Evolutionary conservation across 2,888 invertebrate genomes (phyloP), one percentile per base, ranked within the genome.

Genomic region (Phasia obesa): DNA sequence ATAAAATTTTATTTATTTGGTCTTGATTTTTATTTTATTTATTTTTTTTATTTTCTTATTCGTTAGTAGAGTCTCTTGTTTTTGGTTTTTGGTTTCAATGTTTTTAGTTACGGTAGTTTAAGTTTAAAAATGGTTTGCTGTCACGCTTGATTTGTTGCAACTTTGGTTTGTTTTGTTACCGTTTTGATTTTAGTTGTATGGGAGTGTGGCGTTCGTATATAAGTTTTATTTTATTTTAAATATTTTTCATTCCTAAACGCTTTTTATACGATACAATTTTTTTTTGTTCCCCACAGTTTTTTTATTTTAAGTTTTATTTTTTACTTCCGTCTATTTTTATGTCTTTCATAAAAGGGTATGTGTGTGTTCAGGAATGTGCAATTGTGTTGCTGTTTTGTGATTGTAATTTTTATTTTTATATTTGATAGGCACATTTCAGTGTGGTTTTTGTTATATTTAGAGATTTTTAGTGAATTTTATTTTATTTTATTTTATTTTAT

Each of bases 71-170:
- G 65, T 62, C 2, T 77, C 9, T 35, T 11, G 19, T 15, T 27
- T 31, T 59, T 25, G 21, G 35, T 64, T 38, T 44, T 11, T 31
- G 44, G 49, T 75, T 42, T 77, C 55, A 74, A 62, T 80, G 49
- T 55, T 70, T 83, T 75, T 51, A 62, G 83, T 79, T 83, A 83
- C 83, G 79, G 83, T 83, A 76, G 75, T 83, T 83, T 75, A 79
- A 83, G 79, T 79, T 83, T 83, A 83, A 79, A 83, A 83, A 83
- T 83, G 75, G 83, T 83, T 83, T 83, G 65, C 83, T 83, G 79
- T 83, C 83, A 83, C 75, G 83, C 79, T 83, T 83, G 83, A 83
- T 83, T 83, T 83, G 83, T 83, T 79, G 75, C 83, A 75, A 67
- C 51, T 78, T 65, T 75, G 74, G 70, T 78, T 65, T 69, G 27